These are phyloP conservation scores for Agonopterix alstromeriana DNA, from an alignment of 2,888 invertebrate genomes.

Conservation along the genomic window DNA sequence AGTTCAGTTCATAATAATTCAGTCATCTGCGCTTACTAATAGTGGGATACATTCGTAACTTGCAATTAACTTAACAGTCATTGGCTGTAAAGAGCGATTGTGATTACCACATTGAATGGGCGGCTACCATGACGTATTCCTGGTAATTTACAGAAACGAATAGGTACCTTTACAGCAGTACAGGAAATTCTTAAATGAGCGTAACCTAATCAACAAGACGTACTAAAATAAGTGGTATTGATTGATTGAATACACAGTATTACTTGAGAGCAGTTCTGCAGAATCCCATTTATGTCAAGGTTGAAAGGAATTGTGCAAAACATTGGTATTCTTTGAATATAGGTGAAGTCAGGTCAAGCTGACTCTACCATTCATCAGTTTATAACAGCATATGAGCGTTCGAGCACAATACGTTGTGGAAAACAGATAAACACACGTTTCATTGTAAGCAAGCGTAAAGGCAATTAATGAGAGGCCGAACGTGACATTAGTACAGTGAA, in stretches of 20 bases:
- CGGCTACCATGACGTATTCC: conserved; percentile 9
- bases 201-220: neutral
- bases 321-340: too few species aligned
- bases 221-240: neutral
- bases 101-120: conserved; percentile 25
- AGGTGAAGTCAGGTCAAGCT: too few species aligned
- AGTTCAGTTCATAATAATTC: conserved; percentile 12
- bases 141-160: conserved; percentile 15
- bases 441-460: conserved; percentile 45
- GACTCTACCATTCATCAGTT: neutral
- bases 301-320: neutral
- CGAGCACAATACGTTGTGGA: conserved; percentile 28
- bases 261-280: neutral
- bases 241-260: neutral
- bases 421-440: conserved; percentile 57
- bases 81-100: conserved; percentile 32
- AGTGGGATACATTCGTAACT: conserved; percentile 18
- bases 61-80: conserved; percentile 37
- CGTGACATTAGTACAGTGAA: conserved; percentile 72
- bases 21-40: conserved; percentile 13
- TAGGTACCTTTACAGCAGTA: conserved; percentile 5
- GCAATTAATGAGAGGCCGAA: conserved; percentile 71
- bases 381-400: conserved; percentile 11
- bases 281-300: neutral
- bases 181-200: conserved; percentile 2